These are phyloP conservation scores for Myiotriccus ornatus DNA, from an alignment of 2,797 vertebrate genomes.

Conservation along the genomic window DNA sequence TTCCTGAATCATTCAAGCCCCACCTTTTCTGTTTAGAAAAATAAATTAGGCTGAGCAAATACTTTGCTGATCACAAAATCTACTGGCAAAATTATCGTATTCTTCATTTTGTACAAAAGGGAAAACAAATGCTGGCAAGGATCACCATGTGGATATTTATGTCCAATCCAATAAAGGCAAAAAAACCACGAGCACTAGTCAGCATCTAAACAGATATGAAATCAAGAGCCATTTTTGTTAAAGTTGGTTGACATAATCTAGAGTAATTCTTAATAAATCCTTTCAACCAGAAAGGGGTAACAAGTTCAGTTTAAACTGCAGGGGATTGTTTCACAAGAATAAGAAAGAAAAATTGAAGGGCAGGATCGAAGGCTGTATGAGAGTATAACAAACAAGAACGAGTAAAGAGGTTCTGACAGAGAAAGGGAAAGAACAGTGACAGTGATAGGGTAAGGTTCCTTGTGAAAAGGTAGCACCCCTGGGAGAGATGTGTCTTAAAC, in stretches of 20 bases:
- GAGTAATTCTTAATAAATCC: slow-evolving; percentile 28
- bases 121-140: slow-evolving; percentile 64
- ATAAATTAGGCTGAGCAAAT: slow-evolving; percentile 62
- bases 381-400: not conserved
- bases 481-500: not conserved
- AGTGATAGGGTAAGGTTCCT: not conserved
- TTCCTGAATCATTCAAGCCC: slow-evolving; percentile 55
- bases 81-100: slow-evolving; percentile 58
- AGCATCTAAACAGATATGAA: slow-evolving; percentile 16
- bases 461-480: not conserved
- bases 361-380: not conserved
- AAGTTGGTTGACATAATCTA: slow-evolving; percentile 28
- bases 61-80: slow-evolving; percentile 71
- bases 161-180: slow-evolving; percentile 49
- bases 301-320: not conserved
- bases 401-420: not conserved
- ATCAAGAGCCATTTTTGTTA: slow-evolving; percentile 38
- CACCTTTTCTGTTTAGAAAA: slow-evolving; percentile 71
- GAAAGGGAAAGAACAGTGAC: not conserved
- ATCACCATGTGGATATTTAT: slow-evolving; percentile 32
- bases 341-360: not conserved
- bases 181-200: not conserved
- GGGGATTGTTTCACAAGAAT: not conserved
- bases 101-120: slow-evolving; percentile 63
- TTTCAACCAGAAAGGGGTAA: slow-evolving; percentile 44